Base-by-base conservation (phyloP, 2,113 vertebrate genomes). In the Himantopus leucocephalus region DNA sequence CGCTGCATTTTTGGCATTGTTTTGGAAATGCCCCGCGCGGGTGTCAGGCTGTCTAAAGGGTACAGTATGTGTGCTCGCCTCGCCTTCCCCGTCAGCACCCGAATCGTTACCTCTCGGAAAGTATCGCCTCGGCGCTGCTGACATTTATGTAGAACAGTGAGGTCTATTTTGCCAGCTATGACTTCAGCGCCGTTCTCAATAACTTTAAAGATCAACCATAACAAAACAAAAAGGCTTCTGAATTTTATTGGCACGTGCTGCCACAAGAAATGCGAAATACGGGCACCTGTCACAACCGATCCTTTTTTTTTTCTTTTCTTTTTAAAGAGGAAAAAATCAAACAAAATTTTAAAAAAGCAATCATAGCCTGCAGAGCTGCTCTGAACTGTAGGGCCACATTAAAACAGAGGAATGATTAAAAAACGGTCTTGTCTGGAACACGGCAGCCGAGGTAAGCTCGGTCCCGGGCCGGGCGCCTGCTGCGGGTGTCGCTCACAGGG, bases 141-240 rank as follows among this genome's bases (percentile, higher is more conserved):
- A 98, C 98, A 98, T 98, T 98, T 98, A 94, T 95, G 91, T 89
- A 84, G 52, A 82, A 88, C 29, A 39, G 83, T 67, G 90, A 96
- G 92, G 95, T 95, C 95, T 97, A 35, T 98, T 98, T 97, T 95
- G 85, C 95, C 81, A 96, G 92, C 95, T 91, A 88, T 79, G 94
- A 97, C 96, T 97, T 97, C 96, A 92, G 58, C 12, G 9, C 74
- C 9, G 18, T 88, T 96, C 96, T 97, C 97, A 97, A 81, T 97
- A 97, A 97, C 91, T 97, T 97, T 98, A 98, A 98, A 98, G 97
- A 98, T 97, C 97, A 98, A 95, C 97, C 75, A 97, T 79, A 96
- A 93, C 95, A 94, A 94, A 90, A 96, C 94, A 96, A 97, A 95
- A 95, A 94, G 85, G 52, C 77, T 94, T 82, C 93, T 95, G 80